Percentiles rank a stretch among this genome's conserved stretches.
phyloP scores from a whole-genome alignment of 2,113 vertebrate species.

The Microcebus jonahi region DNA sequence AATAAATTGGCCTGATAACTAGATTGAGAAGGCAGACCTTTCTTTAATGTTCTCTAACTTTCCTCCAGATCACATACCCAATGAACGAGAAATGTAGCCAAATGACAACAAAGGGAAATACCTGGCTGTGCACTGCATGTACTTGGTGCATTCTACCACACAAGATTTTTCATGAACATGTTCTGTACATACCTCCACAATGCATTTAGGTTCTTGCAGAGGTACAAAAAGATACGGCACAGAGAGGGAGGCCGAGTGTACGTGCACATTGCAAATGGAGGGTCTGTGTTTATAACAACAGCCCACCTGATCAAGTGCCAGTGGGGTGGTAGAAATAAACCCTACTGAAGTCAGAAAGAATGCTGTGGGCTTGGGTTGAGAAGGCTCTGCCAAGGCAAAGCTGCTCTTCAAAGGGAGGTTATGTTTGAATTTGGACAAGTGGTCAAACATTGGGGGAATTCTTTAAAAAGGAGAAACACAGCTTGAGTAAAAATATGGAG shows the following conservation, averaged over 20 bases:
- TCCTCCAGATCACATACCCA: background rate
- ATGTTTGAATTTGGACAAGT: background rate
- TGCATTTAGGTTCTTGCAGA: background rate
- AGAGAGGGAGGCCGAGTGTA: background rate
- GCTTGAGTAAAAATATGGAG: background rate
- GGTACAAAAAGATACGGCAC: too few relatives aligned
- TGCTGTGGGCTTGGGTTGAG: too few relatives aligned
- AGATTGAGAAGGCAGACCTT: background rate
- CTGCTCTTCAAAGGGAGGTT: background rate
- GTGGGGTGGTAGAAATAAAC: background rate
- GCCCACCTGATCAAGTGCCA: background rate
- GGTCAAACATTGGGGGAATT: too few relatives aligned
- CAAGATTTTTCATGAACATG: background rate
- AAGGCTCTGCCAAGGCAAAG: background rate
- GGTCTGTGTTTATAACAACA: background rate
- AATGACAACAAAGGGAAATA: background rate
- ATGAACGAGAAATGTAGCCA: background rate
- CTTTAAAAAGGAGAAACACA: background rate
- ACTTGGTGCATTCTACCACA: background rate
- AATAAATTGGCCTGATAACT: background rate
- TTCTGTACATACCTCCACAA: accelerated
- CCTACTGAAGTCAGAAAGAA: background rate
- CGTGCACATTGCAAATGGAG: too few relatives aligned
- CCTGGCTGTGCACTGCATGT: too few relatives aligned
- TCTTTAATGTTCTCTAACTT: background rate